Conservation (phyloP, 2,797 vertebrate genomes). For the Myotis vivesi region DNA sequence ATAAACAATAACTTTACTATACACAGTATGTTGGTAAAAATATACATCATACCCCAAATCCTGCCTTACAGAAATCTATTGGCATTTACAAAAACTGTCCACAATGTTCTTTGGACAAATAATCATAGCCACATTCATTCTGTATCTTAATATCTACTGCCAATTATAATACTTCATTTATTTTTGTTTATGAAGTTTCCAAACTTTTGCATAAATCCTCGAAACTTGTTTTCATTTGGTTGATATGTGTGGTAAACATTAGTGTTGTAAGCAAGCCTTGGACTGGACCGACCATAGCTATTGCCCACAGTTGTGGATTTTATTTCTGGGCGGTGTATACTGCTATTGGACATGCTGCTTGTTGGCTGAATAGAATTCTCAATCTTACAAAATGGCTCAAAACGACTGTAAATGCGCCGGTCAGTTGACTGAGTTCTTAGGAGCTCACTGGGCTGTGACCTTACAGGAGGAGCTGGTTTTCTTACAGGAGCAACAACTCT, state of each 20-base stretch:
- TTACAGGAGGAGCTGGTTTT: constrained; percentile 71
- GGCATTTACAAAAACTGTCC: constrained; percentile 59
- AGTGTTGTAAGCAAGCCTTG: constrained; percentile 81
- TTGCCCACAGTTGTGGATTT: constrained; percentile 83
- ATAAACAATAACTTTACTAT: constrained; percentile 51
- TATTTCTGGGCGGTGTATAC: constrained; percentile 79
- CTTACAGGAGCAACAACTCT: constrained; percentile 64
- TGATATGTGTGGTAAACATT: constrained; percentile 81
- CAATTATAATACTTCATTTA: constrained; percentile 77
- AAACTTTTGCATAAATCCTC: constrained; percentile 94
- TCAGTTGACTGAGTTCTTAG: constrained; percentile 82
- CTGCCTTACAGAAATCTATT: constrained; percentile 52
- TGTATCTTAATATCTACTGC: constrained; percentile 43
- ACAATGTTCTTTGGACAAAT: constrained; percentile 56
- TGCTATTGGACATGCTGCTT: constrained; percentile 78
- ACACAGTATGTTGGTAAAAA: constrained; percentile 39
- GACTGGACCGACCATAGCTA: constrained; percentile 81
- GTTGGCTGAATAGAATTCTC: constrained; percentile 81
- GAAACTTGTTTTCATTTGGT: constrained; percentile 93
- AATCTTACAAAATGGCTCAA: constrained; percentile 89
- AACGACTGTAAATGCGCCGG: constrained; percentile 90
- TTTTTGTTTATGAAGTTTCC: constrained; percentile 94
- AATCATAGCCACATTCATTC: constrained; percentile 41
- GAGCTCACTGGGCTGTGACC: constrained; percentile 72
- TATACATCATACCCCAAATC: constrained; percentile 46